Evolutionary conservation across 2,797 vertebrate genomes (phyloP).

Genomic region (Bryconaethiops microstoma): DNA sequence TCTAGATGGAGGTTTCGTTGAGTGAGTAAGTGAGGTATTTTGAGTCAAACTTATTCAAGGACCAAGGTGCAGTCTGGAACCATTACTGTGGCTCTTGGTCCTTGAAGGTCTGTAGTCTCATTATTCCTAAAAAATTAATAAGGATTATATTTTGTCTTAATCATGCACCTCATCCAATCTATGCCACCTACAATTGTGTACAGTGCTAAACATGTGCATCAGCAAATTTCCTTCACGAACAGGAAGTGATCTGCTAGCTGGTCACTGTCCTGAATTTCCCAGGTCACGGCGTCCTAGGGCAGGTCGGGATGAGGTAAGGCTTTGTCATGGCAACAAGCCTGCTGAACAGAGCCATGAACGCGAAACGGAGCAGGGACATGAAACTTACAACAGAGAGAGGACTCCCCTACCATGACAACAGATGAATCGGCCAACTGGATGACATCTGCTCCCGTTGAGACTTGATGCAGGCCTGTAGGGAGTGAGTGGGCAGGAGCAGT

Average conservation of each 20-base stretch:
- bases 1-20: too few relatives aligned
- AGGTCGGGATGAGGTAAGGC: slow-evolving; percentile 11
- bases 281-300: slow-evolving; percentile 30
- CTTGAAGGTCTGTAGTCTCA: neutral
- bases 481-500: slow-evolving; percentile 45
- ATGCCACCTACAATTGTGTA: neutral
- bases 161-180: neutral
- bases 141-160: neutral
- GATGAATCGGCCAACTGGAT: slow-evolving; percentile 56
- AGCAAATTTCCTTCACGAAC: slow-evolving; percentile 40
- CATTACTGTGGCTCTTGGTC: too few relatives aligned
- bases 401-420: slow-evolving; percentile 52
- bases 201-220: slow-evolving; percentile 29
- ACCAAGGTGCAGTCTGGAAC: too few relatives aligned
- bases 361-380: slow-evolving; percentile 30
- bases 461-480: slow-evolving; percentile 47
- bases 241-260: slow-evolving; percentile 11
- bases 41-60: too few relatives aligned
- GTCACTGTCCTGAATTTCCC: slow-evolving; percentile 34
- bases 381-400: slow-evolving; percentile 27
- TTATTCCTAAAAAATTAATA: neutral
- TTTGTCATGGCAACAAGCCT: neutral
- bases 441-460: slow-evolving; percentile 54
- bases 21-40: too few relatives aligned
- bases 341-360: neutral